A percentile compares a stretch with the other conserved stretches of the same genome.
Conservation (phyloP, 53 echinoderm and acorn worm genomes). For the Patiria pectinifera region DNA sequence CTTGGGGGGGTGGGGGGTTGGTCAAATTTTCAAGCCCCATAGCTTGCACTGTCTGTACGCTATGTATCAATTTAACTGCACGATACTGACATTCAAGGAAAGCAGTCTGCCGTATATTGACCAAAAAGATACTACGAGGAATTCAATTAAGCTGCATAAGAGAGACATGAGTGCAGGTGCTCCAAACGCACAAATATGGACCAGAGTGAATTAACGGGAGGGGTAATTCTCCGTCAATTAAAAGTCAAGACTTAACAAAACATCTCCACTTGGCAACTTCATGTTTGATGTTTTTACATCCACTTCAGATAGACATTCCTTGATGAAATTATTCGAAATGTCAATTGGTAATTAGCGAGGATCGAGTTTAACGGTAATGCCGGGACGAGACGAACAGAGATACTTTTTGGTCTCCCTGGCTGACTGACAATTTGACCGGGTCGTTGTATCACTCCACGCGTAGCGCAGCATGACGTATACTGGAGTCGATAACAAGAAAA, state of each 20-base stretch:
- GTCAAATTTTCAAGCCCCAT: background rate
- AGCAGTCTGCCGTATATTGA: background rate
- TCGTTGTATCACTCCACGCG: background rate
- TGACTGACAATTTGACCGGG: background rate
- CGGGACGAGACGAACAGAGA: background rate
- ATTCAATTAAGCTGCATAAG: constrained; percentile 6
- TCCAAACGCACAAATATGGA: background rate
- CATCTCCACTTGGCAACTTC: background rate
- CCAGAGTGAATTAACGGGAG: background rate
- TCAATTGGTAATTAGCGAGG: constrained; percentile 41
- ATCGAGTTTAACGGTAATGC: background rate
- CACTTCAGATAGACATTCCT: background rate
- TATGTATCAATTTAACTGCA: background rate
- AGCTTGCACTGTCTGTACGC: background rate
- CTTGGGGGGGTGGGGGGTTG: too few species aligned
- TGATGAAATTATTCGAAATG: constrained; percentile 39
- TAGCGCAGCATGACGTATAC: background rate
- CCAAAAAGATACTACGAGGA: background rate
- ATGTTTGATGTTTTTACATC: background rate
- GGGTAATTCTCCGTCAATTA: background rate
- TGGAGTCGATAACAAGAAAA: background rate
- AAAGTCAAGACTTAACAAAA: constrained; percentile 2
- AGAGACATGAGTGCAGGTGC: constrained; percentile 17
- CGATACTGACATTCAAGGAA: background rate
- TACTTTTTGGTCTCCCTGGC: background rate